Conservation (phyloP, 2,113 vertebrate genomes). For the Vulpes ferrilata region DNA sequence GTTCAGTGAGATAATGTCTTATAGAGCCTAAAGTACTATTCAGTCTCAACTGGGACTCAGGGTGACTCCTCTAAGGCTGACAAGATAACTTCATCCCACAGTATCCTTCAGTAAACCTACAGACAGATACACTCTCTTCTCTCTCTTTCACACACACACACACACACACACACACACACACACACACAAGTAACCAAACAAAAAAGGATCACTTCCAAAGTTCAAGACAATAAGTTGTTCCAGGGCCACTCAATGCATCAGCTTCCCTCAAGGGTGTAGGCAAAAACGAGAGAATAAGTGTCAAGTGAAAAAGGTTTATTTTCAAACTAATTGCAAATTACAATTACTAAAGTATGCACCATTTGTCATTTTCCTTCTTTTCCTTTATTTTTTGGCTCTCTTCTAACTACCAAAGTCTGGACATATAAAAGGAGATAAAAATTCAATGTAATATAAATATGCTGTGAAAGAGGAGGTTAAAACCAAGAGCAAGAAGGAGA, state of each 20-base stretch:
- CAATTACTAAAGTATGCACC: neutral
- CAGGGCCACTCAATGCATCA: slow-evolving; percentile 9
- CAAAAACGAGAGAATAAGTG: slow-evolving; percentile 31
- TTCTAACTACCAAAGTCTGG: slow-evolving; percentile 32
- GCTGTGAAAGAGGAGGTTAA: slow-evolving; percentile 51
- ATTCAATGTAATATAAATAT: slow-evolving; percentile 24
- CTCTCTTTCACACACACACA: neutral
- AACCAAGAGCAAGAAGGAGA: slow-evolving; percentile 50
- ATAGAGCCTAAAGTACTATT: neutral
- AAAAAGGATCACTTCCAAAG: slow-evolving; percentile 30
- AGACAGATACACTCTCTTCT: neutral
- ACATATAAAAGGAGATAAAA: slow-evolving; percentile 52
- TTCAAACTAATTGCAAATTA: slow-evolving; percentile 57
- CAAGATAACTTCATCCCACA: slow-evolving; percentile 15
- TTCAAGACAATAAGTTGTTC: slow-evolving; percentile 53
- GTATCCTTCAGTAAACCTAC: neutral
- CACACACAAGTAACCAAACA: neutral
- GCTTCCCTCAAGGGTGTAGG: neutral
- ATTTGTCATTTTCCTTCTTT: neutral
- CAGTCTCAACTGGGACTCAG: neutral
- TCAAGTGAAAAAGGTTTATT: slow-evolving; percentile 31
- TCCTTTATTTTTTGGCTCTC: slow-evolving; percentile 1
- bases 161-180: neutral
- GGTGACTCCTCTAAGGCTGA: slow-evolving; percentile 11
- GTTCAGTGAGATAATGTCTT: slow-evolving; percentile 22